Conservation (phyloP, 2,113 vertebrate species). For the Egretta garzetta region DNA sequence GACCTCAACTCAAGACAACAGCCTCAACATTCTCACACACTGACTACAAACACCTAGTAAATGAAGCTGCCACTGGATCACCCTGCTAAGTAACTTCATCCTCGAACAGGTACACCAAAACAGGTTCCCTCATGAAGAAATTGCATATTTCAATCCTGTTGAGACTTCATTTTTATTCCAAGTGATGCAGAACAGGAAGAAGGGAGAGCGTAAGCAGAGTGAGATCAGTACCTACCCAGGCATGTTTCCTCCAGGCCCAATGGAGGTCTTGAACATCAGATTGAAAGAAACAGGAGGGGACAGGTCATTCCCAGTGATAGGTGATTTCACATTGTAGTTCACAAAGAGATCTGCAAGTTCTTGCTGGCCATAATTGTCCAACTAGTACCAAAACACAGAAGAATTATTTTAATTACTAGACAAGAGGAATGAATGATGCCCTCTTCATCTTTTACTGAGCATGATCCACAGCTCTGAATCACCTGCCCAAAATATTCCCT, state of each 20-base stretch:
- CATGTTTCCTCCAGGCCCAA: constrained; percentile 96
- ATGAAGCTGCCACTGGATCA: neutral
- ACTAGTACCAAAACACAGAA: constrained; percentile 70
- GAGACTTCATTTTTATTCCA: neutral
- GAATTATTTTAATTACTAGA: neutral
- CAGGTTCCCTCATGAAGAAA: neutral
- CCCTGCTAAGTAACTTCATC: neutral
- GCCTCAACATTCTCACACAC: neutral
- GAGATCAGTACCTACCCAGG: constrained; percentile 81
- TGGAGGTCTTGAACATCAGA: constrained; percentile 98
- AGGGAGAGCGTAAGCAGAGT: neutral
- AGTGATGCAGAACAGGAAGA: neutral
- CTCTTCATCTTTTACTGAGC: neutral
- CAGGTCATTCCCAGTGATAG: constrained; percentile 93
- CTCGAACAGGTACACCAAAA: neutral
- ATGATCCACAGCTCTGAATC: neutral
- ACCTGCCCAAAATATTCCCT: neutral
- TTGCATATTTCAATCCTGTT: neutral
- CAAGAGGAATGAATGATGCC: neutral
- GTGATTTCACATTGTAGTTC: constrained; percentile 94
- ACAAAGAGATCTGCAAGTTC: constrained; percentile 92
- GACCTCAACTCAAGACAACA: neutral
- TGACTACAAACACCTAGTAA: neutral
- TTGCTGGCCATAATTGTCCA: constrained; percentile 95
- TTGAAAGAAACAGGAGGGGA: constrained; percentile 93